Evolutionary conservation across 2,113 vertebrate genomes (phyloP).

Genomic region (Vireo altiloquus): DNA sequence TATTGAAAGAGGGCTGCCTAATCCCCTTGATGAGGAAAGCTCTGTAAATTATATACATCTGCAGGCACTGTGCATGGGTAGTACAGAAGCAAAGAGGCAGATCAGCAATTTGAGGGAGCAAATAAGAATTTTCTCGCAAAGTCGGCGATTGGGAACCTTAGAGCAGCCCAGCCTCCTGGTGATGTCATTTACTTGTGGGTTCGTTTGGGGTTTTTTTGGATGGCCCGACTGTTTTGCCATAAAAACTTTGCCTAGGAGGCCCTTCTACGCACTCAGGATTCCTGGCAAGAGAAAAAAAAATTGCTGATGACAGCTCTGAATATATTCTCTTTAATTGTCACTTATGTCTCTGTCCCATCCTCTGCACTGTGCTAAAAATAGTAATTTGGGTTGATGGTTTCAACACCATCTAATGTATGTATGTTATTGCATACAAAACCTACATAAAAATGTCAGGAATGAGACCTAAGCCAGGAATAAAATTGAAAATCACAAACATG

Average conservation of each 20-base stretch:
- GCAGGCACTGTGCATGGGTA: background rate
- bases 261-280: background rate
- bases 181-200: background rate
- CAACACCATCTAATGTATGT: constrained; percentile 40
- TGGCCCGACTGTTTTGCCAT: constrained; percentile 8
- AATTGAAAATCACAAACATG: constrained; percentile 36
- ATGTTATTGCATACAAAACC: background rate
- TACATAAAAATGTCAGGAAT: constrained; percentile 36
- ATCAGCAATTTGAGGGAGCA: background rate
- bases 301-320: constrained; percentile 48
- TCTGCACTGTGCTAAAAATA: constrained; percentile 49
- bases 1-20: constrained; percentile 69
- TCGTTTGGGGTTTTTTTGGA: background rate
- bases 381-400: constrained; percentile 28
- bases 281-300: constrained; percentile 38
- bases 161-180: background rate
- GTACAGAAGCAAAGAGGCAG: constrained; percentile 16
- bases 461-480: constrained; percentile 33
- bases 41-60: constrained; percentile 61
- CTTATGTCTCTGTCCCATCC: constrained; percentile 47
- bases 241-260: constrained; percentile 16
- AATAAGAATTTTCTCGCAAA: background rate
- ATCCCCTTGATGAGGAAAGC: constrained; percentile 68
- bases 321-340: constrained; percentile 60
- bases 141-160: background rate